These are phyloP conservation scores for Drosophila silvestris DNA, from an alignment of 2,888 invertebrate genomes.

Conservation along the genomic window DNA sequence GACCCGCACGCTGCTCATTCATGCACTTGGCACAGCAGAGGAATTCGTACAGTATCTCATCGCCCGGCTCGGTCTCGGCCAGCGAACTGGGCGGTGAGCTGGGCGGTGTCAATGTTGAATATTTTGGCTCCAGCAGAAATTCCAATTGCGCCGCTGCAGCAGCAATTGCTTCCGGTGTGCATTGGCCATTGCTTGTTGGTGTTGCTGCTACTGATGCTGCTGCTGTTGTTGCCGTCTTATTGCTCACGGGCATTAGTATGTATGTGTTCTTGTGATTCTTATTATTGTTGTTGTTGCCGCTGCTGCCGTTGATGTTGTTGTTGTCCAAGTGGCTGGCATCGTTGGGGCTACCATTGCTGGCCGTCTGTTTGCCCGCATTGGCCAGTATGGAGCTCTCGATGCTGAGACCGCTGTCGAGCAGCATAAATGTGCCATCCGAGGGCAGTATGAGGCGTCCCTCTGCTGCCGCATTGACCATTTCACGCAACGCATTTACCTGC, in stretches of 20 bases:
- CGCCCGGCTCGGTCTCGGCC: conserved; percentile 38
- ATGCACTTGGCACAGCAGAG: conserved; percentile 85
- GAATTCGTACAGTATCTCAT: conserved; percentile 85
- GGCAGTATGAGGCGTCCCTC: conserved; percentile 85
- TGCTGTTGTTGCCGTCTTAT: conserved; percentile 18
- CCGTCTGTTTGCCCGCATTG: conserved; percentile 47
- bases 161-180: conserved; percentile 53
- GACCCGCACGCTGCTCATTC: conserved; percentile 75
- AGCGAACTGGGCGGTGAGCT: conserved; percentile 31
- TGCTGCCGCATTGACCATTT: conserved; percentile 85
- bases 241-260: conserved; percentile 83
- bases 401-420: conserved; percentile 85
- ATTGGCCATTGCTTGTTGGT: conserved; percentile 6
- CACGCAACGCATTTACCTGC: conserved; percentile 84
- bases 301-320: conserved; percentile 4
- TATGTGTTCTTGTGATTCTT: conserved; percentile 78
- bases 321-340: conserved; percentile 12
- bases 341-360: conserved; percentile 2
- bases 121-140: conserved; percentile 82
- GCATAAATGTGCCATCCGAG: conserved; percentile 85
- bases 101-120: conserved; percentile 72
- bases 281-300: conserved; percentile 1
- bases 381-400: conserved; percentile 85
- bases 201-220: conserved; percentile 15
- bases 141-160: conserved; percentile 63